Conservation (phyloP, 2,888 invertebrate genomes). For the Reticulitermes lucifugus region DNA sequence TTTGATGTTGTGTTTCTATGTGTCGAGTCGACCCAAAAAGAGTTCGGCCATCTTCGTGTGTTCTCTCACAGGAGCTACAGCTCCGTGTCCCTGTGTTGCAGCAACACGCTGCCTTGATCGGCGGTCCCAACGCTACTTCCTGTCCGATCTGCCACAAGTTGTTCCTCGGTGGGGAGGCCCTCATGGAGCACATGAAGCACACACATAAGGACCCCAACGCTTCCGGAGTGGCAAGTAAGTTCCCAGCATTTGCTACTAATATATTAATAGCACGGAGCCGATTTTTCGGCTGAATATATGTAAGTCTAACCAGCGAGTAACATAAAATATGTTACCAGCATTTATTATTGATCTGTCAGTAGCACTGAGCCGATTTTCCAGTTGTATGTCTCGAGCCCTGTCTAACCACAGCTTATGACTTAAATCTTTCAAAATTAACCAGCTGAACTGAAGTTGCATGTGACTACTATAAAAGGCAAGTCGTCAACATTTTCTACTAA, state of each 20-base stretch:
- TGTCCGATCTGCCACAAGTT: slow-evolving; percentile 96
- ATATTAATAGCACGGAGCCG: no score
- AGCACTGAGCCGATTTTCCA: no score
- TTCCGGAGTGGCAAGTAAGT: slow-evolving; percentile 91
- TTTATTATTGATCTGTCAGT: background rate
- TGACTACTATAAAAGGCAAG: no score
- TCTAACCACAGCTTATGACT: no score
- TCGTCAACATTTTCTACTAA: no score
- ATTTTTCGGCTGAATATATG: background rate
- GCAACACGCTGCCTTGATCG: slow-evolving; percentile 94
- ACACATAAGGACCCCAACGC: slow-evolving; percentile 94
- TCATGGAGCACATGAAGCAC: slow-evolving; percentile 97
- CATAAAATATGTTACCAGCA: slow-evolving; percentile 73
- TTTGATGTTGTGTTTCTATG: slow-evolving; percentile 34
- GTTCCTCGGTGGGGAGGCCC: slow-evolving; percentile 91
- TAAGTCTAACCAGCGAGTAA: no score
- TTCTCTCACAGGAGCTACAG: slow-evolving; percentile 79
- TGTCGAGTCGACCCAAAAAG: slow-evolving; percentile 44
- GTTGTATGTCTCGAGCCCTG: no score
- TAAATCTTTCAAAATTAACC: no score
- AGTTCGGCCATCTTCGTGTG: slow-evolving; percentile 45
- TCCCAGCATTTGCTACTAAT: slow-evolving; percentile 56
- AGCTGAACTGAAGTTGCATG: no score
- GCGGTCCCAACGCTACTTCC: slow-evolving; percentile 91
- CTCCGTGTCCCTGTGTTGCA: slow-evolving; percentile 94